Conservation (phyloP, 2,888 invertebrate species). For the Phengaris arion region DNA sequence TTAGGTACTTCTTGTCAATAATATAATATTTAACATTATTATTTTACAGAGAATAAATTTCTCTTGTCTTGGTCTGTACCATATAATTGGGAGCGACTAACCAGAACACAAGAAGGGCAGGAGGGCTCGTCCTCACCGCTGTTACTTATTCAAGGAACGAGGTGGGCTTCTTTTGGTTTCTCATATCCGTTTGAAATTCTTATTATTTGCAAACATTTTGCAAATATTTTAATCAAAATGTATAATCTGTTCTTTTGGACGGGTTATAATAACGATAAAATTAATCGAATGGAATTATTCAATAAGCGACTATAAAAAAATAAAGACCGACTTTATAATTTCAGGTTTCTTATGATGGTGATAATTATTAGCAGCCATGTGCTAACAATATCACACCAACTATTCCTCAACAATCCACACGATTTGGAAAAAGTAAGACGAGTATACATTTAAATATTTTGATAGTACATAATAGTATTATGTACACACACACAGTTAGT, state of each 20-base stretch:
- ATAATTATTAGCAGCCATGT: conserved; percentile 54
- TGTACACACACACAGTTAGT: too few species aligned
- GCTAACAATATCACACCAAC: conserved; percentile 51
- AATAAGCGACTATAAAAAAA: too few species aligned
- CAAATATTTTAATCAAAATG: too few species aligned
- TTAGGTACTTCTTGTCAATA: too few species aligned
- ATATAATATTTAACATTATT: too few species aligned
- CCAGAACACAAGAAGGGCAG: conserved; percentile 50
- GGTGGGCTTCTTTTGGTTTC: conserved; percentile 42
- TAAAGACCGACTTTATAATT: conserved; percentile 34
- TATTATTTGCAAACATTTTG: too few species aligned
- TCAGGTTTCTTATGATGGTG: conserved; percentile 52
- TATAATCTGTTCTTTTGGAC: too few species aligned
- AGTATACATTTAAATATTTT: too few species aligned
- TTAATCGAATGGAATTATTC: too few species aligned
- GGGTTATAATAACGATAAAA: too few species aligned
- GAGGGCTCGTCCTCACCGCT: conserved; percentile 47
- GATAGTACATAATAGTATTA: too few species aligned
- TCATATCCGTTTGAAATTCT: not conserved
- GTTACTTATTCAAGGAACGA: conserved; percentile 52
- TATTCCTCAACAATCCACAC: conserved; percentile 53
- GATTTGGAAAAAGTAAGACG: conserved; percentile 50
- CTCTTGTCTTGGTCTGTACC: conserved; percentile 55
- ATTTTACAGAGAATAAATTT: conserved; percentile 47
- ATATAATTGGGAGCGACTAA: conserved; percentile 55